Percentiles rank a stretch among this genome's conserved stretches.
phyloP scores from a whole-genome alignment of 2,797 vertebrate genomes.

The Monodelphis domestica region DNA sequence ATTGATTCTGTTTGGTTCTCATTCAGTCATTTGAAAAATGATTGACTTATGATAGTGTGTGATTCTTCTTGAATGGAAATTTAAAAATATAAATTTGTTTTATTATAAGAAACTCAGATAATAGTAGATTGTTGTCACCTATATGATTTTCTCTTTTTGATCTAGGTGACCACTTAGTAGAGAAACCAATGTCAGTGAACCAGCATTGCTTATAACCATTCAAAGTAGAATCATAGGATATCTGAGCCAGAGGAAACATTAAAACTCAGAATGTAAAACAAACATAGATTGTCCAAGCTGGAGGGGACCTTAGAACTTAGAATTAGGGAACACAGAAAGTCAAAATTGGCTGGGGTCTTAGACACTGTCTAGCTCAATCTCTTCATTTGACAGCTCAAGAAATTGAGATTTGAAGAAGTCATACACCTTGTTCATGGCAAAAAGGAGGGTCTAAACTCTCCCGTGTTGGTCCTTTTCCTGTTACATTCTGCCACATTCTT shows the following conservation, averaged over 20 bases:
- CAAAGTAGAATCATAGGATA: neutral
- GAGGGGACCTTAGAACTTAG: neutral
- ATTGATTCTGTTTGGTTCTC: neutral
- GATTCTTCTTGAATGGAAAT: neutral
- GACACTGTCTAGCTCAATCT: neutral
- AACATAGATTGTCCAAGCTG: neutral
- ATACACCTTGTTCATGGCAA: too few species aligned
- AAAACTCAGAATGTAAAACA: neutral
- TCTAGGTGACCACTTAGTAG: neutral
- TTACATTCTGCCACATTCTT: neutral
- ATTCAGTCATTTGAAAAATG: conserved; percentile 36
- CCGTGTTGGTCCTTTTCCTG: neutral
- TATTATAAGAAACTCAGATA: neutral
- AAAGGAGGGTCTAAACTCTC: neutral
- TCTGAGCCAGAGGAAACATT: neutral
- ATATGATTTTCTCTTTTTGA: neutral
- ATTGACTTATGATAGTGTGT: neutral
- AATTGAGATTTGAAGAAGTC: neutral
- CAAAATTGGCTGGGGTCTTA: neutral
- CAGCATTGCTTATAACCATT: neutral
- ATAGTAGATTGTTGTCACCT: neutral
- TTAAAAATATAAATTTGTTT: conserved; percentile 33
- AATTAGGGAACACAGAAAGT: too few species aligned
- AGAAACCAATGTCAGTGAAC: neutral
- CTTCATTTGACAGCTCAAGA: neutral